Conservation (phyloP, 2,797 vertebrate species). For the Lepus oiostolus region DNA sequence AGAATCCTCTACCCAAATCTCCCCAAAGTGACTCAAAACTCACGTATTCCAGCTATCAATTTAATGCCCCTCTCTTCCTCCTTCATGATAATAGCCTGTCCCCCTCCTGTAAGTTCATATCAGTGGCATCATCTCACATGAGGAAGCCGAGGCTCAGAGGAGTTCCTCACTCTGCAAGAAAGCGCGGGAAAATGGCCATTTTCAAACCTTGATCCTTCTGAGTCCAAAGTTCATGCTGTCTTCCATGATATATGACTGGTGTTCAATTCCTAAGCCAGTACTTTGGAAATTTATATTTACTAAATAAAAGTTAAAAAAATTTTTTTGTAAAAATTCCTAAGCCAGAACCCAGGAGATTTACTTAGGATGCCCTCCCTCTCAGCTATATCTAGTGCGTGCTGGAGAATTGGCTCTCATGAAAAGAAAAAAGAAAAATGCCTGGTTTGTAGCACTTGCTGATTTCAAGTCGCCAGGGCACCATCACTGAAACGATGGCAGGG, state of each 20-base stretch:
- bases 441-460: neutral
- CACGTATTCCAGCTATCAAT: neutral
- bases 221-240: neutral
- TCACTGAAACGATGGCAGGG: neutral
- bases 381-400: neutral
- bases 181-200: neutral
- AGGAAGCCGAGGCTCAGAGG: neutral
- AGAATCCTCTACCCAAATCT: neutral
- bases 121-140: neutral
- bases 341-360: neutral
- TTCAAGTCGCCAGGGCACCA: neutral
- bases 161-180: neutral
- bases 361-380: neutral
- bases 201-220: constrained; percentile 7
- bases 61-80: neutral
- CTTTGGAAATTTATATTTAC: neutral
- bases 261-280: neutral
- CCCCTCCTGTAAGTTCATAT: neutral
- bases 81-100: neutral
- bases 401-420: neutral
- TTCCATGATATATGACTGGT: neutral
- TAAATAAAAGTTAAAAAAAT: too few relatives aligned
- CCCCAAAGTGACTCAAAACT: neutral
- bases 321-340: neutral
- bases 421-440: neutral